Conservation (phyloP, 92 coral and sea anemone genomes). For the Porites rus region DNA sequence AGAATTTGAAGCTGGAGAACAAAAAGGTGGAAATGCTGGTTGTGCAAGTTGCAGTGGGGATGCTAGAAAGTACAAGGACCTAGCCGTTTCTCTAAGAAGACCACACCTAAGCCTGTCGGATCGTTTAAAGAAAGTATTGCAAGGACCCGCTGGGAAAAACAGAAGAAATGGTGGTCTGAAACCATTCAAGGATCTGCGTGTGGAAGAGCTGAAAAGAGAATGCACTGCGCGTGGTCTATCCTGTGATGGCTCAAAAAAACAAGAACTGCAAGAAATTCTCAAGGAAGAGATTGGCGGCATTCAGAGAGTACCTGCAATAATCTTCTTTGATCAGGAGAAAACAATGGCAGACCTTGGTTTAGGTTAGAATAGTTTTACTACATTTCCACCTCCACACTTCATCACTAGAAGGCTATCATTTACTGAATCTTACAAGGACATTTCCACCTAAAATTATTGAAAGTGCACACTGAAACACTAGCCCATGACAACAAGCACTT, state of each 20-base stretch:
- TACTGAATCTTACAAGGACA: background rate
- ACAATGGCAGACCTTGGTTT: conserved; percentile 1
- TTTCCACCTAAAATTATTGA: background rate
- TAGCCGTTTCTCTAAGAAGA: conserved; percentile 27
- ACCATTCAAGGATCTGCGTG: conserved; percentile 43
- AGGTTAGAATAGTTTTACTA: conserved; percentile 1
- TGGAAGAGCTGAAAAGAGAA: conserved; percentile 15
- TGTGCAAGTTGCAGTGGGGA: conserved; percentile 54
- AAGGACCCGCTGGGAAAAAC: conserved; percentile 30
- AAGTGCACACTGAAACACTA: background rate
- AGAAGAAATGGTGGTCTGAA: conserved; percentile 52
- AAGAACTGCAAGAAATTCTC: background rate
- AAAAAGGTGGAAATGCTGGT: conserved; percentile 62
- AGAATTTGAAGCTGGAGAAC: conserved; percentile 52
- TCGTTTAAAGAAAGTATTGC: conserved; percentile 26
- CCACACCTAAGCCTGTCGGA: conserved; percentile 45
- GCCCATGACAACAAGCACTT: too few species aligned
- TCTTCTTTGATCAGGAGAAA: conserved; percentile 7
- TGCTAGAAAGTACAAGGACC: conserved; percentile 23
- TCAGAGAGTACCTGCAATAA: conserved; percentile 1
- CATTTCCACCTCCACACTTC: too few species aligned
- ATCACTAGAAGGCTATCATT: too few species aligned
- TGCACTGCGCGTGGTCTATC: background rate
- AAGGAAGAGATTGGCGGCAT: conserved; percentile 6
- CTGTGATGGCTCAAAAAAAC: background rate